Base-by-base conservation (phyloP, 2,113 vertebrate species). In the Puntigrus tetrazona region DNA sequence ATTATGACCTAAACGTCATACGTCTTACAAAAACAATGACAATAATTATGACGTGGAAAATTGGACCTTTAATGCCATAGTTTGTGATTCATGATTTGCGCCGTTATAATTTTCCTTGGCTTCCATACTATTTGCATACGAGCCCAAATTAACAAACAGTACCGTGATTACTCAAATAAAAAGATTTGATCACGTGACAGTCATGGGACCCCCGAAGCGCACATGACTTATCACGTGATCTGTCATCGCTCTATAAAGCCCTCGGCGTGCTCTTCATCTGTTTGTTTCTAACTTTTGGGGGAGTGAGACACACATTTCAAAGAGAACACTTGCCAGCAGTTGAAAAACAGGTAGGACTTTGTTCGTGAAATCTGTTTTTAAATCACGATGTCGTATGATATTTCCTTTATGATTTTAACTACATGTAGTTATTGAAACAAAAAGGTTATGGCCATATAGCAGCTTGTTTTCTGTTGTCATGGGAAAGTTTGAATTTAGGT, bases 201-300 rank as follows among this genome's bases (percentile, higher is more conserved):
- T 86, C 85, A 82, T 63, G 31, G 67, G 84, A 82, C 50, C 27
- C 52, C 11, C n/a, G n/a, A 14, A 4, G 18, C 18, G 43, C 79
- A 86, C 79, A 82, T 86, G 79, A 86, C 36, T 45, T 0, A 43
- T 67, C 85, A 86, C 79, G 85, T 82, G 85, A 82, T 82, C 65
- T 4, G 5, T 16, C 18, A 5, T 67, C 45, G 36, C 59, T 86
- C 6, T 73, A 80, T 80, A 85, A 74, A 57, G 22, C 47, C 77
- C 11, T n/a, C 55, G 47, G 27, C 8, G 10, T 41, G 25, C 27
- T 1, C 0, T 11, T 22, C 2, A 0, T 1, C 0, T 36, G 3
- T 25, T 69, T 52, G 2, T 72, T 70, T 70, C 65, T 0, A 22
- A 1, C 5, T 4, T 16, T 34, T 29, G 5, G 22, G 22, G 78